Evolutionary conservation across 2,113 vertebrate genomes (phyloP).

Genomic region (Ia io): DNA sequence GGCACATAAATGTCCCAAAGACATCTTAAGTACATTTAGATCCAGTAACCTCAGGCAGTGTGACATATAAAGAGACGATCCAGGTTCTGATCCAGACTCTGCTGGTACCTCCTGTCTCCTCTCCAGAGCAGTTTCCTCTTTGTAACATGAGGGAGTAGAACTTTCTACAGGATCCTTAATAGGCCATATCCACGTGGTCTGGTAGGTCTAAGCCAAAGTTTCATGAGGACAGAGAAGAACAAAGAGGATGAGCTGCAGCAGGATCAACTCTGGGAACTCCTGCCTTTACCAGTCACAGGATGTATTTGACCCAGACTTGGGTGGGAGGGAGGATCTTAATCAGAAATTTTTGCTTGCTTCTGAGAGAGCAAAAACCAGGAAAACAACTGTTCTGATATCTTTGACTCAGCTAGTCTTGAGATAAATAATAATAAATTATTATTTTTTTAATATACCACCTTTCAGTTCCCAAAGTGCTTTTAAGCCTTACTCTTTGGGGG

Average conservation of each 20-base stretch:
- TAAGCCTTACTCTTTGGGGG: background rate
- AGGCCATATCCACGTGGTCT: background rate
- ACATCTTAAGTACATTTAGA: background rate
- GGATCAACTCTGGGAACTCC: background rate
- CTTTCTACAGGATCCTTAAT: background rate
- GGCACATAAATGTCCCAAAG: background rate
- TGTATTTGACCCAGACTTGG: background rate
- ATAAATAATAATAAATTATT: background rate
- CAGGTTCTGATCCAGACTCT: background rate
- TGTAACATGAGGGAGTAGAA: background rate
- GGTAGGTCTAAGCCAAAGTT: background rate
- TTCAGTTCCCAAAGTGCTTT: slow-evolving; percentile 2
- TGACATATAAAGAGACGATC: background rate
- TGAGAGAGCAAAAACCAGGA: background rate
- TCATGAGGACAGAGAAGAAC: background rate
- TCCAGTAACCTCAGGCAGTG: background rate
- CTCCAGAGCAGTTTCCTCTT: background rate
- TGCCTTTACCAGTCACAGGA: background rate
- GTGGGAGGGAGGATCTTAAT: background rate
- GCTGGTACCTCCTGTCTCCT: background rate
- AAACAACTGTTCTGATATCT: background rate
- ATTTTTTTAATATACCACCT: background rate
- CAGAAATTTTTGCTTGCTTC: background rate
- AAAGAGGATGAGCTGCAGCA: background rate
- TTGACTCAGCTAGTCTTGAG: background rate